Evolutionary conservation across 2,113 vertebrate species (phyloP).

Genomic region (Platysteira castanea): DNA sequence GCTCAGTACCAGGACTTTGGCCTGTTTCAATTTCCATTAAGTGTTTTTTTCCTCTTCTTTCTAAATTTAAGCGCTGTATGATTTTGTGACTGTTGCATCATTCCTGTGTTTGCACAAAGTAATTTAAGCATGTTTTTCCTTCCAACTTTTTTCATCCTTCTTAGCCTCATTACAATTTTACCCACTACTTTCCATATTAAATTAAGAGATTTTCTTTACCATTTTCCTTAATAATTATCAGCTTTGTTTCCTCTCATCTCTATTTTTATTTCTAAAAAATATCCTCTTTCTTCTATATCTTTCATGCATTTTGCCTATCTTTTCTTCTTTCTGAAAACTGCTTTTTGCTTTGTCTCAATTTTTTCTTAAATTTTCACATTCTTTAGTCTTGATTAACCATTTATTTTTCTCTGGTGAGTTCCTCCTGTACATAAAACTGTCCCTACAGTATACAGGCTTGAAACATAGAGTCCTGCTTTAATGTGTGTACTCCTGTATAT

Average conservation of each 20-base stretch:
- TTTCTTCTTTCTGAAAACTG: neutral
- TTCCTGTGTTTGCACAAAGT: neutral
- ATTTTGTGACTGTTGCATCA: neutral
- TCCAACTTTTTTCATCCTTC: neutral
- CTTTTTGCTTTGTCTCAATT: neutral
- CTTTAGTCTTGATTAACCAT: neutral
- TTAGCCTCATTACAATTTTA: neutral
- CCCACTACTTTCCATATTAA: neutral
- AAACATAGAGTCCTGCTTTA: neutral
- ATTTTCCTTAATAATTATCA: neutral
- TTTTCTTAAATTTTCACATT: neutral
- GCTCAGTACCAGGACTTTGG: neutral
- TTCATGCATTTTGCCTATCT: neutral
- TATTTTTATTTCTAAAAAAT: neutral
- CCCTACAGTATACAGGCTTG: neutral
- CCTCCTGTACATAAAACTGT: neutral
- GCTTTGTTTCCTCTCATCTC: neutral
- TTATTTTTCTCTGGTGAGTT: neutral
- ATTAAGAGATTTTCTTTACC: neutral
- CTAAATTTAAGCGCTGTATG: neutral
- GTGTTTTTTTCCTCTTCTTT: neutral
- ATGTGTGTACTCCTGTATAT: neutral
- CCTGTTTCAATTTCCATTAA: neutral
- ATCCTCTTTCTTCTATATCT: neutral
- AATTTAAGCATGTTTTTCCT: neutral